These are phyloP conservation scores for Cerastis rubricosa DNA, from an alignment of 2,888 invertebrate genomes.

Conservation along the genomic window DNA sequence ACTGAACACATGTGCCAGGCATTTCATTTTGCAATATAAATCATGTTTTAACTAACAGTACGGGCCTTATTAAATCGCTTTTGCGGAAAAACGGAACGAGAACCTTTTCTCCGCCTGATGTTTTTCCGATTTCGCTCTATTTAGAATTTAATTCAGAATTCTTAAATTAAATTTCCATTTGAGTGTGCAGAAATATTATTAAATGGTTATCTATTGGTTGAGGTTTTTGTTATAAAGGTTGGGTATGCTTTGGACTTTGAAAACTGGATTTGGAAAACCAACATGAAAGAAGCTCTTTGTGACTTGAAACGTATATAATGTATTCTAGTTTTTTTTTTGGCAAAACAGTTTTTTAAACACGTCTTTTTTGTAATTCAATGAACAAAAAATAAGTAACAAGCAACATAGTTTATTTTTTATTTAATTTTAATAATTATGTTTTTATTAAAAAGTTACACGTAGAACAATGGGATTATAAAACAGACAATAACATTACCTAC, in stretches of 20 bases:
- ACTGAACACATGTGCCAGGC: slow-evolving; percentile 76
- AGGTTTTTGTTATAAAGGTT: slow-evolving; percentile 14
- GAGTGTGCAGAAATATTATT: slow-evolving; percentile 27
- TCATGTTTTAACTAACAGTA: slow-evolving; percentile 79
- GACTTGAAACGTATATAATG: background rate
- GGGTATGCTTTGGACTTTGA: slow-evolving; percentile 9
- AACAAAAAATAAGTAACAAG: slow-evolving; percentile 1
- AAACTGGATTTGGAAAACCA: background rate
- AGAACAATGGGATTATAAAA: slow-evolving; percentile 48
- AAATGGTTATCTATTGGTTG: slow-evolving; percentile 25
- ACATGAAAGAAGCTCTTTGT: background rate
- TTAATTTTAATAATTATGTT: background rate
- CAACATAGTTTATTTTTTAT: background rate
- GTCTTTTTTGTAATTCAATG: background rate
- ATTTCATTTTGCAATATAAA: slow-evolving; percentile 81
- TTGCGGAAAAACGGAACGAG: slow-evolving; percentile 70
- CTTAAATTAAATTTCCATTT: slow-evolving; percentile 57
- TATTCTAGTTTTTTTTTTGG: background rate
- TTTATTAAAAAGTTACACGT: background rate
- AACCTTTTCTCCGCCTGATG: slow-evolving; percentile 62
- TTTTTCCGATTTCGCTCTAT: slow-evolving; percentile 69
- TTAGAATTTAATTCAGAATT: slow-evolving; percentile 63
- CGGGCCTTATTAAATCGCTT: slow-evolving; percentile 82
- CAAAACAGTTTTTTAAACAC: background rate
- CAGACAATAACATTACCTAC: slow-evolving; percentile 1